A percentile compares a stretch with the other conserved stretches of the same genome.
Conservation (phyloP, 2,113 vertebrate genomes). For the Actenoides hombroni region DNA sequence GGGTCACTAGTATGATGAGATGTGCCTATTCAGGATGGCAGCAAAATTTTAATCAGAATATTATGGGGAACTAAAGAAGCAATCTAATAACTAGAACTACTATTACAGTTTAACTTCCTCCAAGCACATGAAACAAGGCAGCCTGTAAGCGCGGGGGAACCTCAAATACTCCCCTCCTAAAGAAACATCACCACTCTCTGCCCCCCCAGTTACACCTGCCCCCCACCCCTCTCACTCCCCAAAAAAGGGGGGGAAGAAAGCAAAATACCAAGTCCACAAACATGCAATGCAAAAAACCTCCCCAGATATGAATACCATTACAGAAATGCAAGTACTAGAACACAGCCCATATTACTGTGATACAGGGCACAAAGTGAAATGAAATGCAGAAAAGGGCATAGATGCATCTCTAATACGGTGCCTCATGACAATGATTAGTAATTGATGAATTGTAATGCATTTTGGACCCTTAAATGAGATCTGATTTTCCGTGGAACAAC, state of each 20-base stretch:
- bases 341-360: background rate
- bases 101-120: background rate
- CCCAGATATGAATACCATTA: background rate
- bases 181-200: background rate
- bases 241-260: too few species aligned
- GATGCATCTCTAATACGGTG: background rate
- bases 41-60: background rate
- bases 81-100: background rate
- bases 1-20: background rate
- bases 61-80: background rate
- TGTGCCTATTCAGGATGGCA: background rate
- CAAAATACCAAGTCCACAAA: background rate
- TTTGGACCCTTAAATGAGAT: background rate
- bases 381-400: background rate
- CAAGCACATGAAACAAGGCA: background rate
- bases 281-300: background rate
- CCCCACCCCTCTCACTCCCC: too few species aligned
- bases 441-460: background rate
- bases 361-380: background rate
- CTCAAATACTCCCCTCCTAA: background rate
- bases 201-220: too few species aligned
- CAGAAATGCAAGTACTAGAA: background rate
- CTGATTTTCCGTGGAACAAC: background rate
- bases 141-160: background rate
- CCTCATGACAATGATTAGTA: background rate